Base-by-base conservation (phyloP, 1,140 invertebrate species). In the Harlomillsia oculata region DNA sequence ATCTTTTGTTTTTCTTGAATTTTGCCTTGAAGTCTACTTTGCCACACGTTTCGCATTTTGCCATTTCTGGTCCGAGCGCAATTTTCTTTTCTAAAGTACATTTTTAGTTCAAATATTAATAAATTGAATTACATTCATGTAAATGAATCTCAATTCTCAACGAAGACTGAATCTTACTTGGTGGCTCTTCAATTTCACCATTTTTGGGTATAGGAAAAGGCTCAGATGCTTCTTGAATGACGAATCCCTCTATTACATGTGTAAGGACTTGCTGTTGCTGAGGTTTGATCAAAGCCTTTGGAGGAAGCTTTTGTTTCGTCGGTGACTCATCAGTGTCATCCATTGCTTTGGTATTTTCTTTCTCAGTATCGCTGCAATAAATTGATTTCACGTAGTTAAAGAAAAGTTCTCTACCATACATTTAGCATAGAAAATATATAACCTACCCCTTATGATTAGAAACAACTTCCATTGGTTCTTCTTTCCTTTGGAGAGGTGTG, bases 231-330 rank as follows among this genome's bases (percentile, higher is more conserved):
- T 98, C 94, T 72, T 95, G 91, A 66, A 97, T 97, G 3, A 97
- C 86, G 72, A 92, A 96, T 18, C 92, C 93, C 73, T 96, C 93
- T 54, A 97, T 96, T 2, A 96, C 88, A 70, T 97, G 94, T 0
- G 92, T 97, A 9, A 97, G 74, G 2, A 97, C 88, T n/a, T n/a
- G n/a, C n/a, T n/a, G n/a, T n/a, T n/a, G n/a, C 69, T 96, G 91
- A 0, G 92, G 92, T 72, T 95, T 95, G 0, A 96, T 90, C 80
- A 96, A 87, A 1, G 89, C 89, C 72, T 91, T 93, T 32, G 56
- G 49, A n/a, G 87, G 87, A 39, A 72, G 70, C 45, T 71, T 72
- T 9, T 69, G 66, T 58, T 74, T 74, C 2, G 79, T 78, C 66
- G 84, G 81, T 16, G 52, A 26, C 18, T 64, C 56, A n/a, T 61